These are phyloP conservation scores for Gadus macrocephalus DNA, from an alignment of 2,113 vertebrate species.

Conservation along the genomic window DNA sequence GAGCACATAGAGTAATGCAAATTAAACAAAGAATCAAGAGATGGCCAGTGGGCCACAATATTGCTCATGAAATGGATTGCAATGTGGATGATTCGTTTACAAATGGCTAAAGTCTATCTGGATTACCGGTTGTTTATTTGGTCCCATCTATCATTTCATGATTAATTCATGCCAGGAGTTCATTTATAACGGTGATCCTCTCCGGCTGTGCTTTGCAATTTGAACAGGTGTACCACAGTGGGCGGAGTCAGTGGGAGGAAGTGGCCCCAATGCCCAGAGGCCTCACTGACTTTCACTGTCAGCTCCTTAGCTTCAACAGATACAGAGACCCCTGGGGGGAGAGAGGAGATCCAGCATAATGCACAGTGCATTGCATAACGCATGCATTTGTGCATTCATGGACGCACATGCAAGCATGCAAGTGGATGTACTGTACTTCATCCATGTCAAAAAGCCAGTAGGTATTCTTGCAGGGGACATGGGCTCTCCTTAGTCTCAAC, in stretches of 20 bases:
- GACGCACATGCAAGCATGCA: background rate
- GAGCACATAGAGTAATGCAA: too few species aligned
- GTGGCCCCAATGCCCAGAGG: constrained; percentile 91
- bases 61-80: background rate
- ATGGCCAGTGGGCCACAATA: too few species aligned
- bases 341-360: constrained; percentile 17
- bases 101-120: background rate
- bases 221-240: constrained; percentile 90
- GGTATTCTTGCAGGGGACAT: too few species aligned
- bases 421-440: background rate
- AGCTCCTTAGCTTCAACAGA: constrained; percentile 90
- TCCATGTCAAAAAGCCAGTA: too few species aligned
- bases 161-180: background rate
- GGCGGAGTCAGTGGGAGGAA: constrained; percentile 91
- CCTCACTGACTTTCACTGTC: constrained; percentile 96
- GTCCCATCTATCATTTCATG: background rate
- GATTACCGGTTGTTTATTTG: background rate
- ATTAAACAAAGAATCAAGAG: too few species aligned
- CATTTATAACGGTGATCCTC: background rate
- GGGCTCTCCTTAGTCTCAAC: too few species aligned
- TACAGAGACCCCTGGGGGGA: constrained; percentile 89
- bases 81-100: background rate
- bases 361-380: constrained; percentile 19
- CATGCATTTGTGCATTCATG: constrained; percentile 2
- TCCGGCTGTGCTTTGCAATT: constrained; percentile 1